Conservation (phyloP, 2,888 invertebrate species). For the Eubasilissa splendida region DNA sequence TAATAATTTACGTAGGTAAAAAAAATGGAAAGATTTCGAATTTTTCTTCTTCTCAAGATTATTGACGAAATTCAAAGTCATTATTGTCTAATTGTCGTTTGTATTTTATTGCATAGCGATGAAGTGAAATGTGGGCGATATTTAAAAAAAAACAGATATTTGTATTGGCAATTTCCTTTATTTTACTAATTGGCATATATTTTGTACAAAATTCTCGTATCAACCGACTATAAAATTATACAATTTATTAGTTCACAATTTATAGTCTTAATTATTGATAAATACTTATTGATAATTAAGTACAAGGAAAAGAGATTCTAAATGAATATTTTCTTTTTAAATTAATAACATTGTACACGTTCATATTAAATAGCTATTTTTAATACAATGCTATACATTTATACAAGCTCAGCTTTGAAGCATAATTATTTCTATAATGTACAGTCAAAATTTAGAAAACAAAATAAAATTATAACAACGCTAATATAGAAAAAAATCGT, state of each 20-base stretch:
- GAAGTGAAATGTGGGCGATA: no score
- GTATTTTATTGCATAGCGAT: no score
- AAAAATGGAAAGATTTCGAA: no score
- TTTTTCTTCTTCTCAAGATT: no score
- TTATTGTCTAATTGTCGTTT: no score
- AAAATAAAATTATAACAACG: no score
- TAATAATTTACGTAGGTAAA: no score
- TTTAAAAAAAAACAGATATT: constrained; percentile 13
- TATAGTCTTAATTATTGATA: background rate
- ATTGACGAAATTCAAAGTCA: no score
- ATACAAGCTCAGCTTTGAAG: constrained; percentile 48
- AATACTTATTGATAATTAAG: constrained; percentile 16
- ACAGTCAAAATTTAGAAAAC: background rate
- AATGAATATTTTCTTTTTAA: background rate
- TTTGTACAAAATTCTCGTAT: constrained; percentile 51
- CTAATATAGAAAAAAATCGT: no score
- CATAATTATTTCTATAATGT: constrained; percentile 30
- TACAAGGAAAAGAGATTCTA: constrained; percentile 6
- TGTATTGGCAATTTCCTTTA: constrained; percentile 43
- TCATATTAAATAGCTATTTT: constrained; percentile 1
- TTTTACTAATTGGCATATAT: constrained; percentile 54
- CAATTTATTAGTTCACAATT: constrained; percentile 29
- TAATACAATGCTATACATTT: constrained; percentile 40
- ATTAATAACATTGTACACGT: background rate
- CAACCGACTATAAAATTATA: constrained; percentile 42